Base-by-base conservation (phyloP, 2,797 vertebrate species). In the Coccyzus lansbergi region DNA sequence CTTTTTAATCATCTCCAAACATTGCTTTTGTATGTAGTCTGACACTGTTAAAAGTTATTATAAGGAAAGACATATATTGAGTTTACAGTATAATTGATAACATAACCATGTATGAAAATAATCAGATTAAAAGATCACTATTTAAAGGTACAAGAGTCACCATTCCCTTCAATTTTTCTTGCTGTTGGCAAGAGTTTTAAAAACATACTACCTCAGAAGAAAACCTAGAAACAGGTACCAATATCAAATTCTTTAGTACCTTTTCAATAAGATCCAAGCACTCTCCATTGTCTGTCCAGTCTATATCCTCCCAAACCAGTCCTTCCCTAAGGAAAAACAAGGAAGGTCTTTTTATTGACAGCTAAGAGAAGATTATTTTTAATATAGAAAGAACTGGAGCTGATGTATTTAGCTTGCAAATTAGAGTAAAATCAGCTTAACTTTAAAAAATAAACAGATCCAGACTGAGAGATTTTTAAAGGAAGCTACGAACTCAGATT, bases 201-300 rank as follows among this genome's bases (percentile, higher is more conserved):
- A 78, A 46, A 55, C 4, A 1, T 15, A 31, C n/a, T 65, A 36
- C 7, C 29, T 28, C 51, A 91, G 88, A 95, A 78, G 6, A 90
- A 65, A 90, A 53, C 5, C 11, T 49, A 64, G 59, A 92, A 94
- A 63, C 4, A 72, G 46, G 74, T 90, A 89, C 48, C 13, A 42
- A 51, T 34, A 90, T 71, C 8, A 89, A 65, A 78, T 62, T 71
- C 28, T 31, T 77, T 52, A 49, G 96, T 97, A 99, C 99, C 98
- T 99, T 99, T 97, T 99, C 99, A 69, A 99, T 99, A 83, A 99
- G 97, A 96, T 99, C 99, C 95, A 99, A 96, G 94, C 99, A 99
- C 94, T 99, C 99, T 59, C 98, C 99, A 55, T 99, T 99, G 97
- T 99, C 99, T 97, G 98, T 99, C 99, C 99, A 99, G 97, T 99